Base-by-base conservation (phyloP, 2,113 vertebrate genomes). In the Phyllopteryx taeniolatus region DNA sequence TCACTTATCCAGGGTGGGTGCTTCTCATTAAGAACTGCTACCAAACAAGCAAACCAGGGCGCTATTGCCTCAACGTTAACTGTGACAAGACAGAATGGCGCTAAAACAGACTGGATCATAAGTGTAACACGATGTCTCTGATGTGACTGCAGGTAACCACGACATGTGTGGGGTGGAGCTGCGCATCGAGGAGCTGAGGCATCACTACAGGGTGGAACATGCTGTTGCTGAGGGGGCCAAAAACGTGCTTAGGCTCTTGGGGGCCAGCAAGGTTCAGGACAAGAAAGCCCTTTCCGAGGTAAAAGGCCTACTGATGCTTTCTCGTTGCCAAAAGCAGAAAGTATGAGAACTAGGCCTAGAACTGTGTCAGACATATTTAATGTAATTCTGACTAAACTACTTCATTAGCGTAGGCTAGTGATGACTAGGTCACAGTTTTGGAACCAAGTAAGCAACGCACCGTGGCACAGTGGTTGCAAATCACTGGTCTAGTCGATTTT, bases 191-290 rank as follows among this genome's bases (percentile, higher is more conserved):
- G 95, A 96, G 88, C 90, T 96, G 72, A 87, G 95, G 43, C 95
- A 97, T 75, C 95, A 97, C 85, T 96, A 95, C 88, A 90, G 94
- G 13, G 95, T 97, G 46, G 95, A 96, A 67, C 93, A 95, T 9
- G 95, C 95, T 0, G 94, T 97, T 8, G 94, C 93, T 0, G 95
- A 97, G 82, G 95, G 95, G 5, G 95, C 95, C 72, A 96, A 96
- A 86, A 97, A 96, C 4, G 95, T 95, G 6, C 87, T 96, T 44
- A 86, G 95, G 10, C 90, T 97, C 65, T 90, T 96, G 62, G 93
- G 94, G 15, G 91, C 94, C n/a, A 92, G 76, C 78, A 96, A 94
- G 77, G 85, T 94, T 51, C 94, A 94, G 0, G 95, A 97, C 86
- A 95, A 95, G 87, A 95, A 95, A 85, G 95, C 93, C 44, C 79